Evolutionary conservation across 1,140 invertebrate species (phyloP), one percentile per base, ranked within the genome.

Genomic region (Spodoptera litura): DNA sequence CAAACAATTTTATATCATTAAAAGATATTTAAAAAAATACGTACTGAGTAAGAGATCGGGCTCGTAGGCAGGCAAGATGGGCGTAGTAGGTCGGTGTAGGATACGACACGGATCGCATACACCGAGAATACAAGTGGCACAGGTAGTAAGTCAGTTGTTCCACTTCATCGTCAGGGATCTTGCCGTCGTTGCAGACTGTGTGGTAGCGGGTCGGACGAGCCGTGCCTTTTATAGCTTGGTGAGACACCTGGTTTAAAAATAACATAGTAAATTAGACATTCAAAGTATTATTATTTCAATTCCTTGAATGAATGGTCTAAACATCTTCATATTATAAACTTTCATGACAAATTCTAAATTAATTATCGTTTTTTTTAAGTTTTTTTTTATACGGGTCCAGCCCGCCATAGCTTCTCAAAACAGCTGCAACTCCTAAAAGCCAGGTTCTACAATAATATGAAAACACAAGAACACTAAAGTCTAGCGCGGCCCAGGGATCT

Each of bases 41-140:
- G 91, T 90, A 96, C 95, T 95, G 90, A 0, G 96, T 95, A 78
- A 96, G 96, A 52, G 95, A 95, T 51, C 96, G 93, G 0, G 96
- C 98, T 61, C 98, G 95, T 75, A 97, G 97, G 12, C 98, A 98
- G n/a, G 97, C 98, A 73, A 99, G 95, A 95, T 99, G 98, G 31
- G 98, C 98, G 93, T 99, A 99, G 93, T 99, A 99, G 0, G 98
- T 98, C 2, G 98, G 98, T 1, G 98, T 97, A 2, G 98, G 98
- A 95, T 99, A 99, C 12, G 97, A 98, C 0, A 99, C 98, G 3
- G 97, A 96, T 71, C 98, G 95, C 68, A 96, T 97, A 89, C 98
- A 99, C 15, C 98, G 96, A 3, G 97, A 96, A 91, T 98, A 99
- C 94, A 98, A 95, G 87, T 99, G 98, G 90, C 98, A 99, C 20